These are phyloP conservation scores for Lottia scabra DNA, from an alignment of 2,888 invertebrate species.

Conservation along the genomic window DNA sequence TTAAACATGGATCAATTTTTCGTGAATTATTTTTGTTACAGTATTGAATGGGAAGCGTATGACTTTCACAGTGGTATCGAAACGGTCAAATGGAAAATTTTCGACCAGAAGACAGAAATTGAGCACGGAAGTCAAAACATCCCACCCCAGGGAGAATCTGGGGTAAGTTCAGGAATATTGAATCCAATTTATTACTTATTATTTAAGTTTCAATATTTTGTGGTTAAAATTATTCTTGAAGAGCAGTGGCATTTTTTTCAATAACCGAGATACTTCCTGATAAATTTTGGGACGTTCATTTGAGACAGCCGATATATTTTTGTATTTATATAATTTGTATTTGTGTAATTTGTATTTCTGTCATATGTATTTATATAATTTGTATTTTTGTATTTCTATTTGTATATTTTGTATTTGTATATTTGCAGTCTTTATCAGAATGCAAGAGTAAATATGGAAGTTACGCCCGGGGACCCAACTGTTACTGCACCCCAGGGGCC, in stretches of 20 bases:
- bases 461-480: constrained; percentile 34
- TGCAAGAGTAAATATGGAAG: constrained; percentile 30
- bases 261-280: too few species aligned
- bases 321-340: too few species aligned
- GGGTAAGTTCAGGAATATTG: constrained; percentile 1
- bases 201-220: too few species aligned
- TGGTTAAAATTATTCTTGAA: too few species aligned
- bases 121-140: constrained; percentile 34
- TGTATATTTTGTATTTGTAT: too few species aligned
- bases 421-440: constrained; percentile 24
- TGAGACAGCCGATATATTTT: too few species aligned
- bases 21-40: constrained; percentile 19
- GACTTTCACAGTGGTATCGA: constrained; percentile 44
- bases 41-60: constrained; percentile 42
- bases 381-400: too few species aligned
- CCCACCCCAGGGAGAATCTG: constrained; percentile 21
- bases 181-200: too few species aligned
- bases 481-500: constrained; percentile 44
- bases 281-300: too few species aligned
- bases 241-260: too few species aligned
- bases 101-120: constrained; percentile 39
- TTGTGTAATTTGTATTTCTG: too few species aligned
- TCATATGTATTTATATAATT: too few species aligned
- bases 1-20: not conserved
- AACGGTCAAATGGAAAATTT: constrained; percentile 38